These are phyloP conservation scores for Heteromormyrus szaboi DNA, from an alignment of 2,797 vertebrate genomes.

Conservation along the genomic window DNA sequence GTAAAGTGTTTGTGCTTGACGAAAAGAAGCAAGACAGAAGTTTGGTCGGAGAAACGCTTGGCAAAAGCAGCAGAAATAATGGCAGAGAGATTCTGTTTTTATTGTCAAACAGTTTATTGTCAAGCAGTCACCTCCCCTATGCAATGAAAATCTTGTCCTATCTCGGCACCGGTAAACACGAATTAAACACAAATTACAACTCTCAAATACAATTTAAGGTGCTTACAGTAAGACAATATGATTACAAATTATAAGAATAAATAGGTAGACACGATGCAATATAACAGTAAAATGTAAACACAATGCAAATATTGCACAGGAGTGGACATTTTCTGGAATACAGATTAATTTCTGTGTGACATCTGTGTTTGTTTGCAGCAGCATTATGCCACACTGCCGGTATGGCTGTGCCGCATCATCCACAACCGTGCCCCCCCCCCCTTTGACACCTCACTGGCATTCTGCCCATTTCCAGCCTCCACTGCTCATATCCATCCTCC, in stretches of 20 bases:
- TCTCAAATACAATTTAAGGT: neutral
- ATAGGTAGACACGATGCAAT: neutral
- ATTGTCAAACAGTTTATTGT: neutral
- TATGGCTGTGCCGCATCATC: neutral
- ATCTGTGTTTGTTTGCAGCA: neutral
- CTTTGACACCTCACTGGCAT: neutral
- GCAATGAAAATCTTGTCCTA: neutral
- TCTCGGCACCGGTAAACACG: neutral
- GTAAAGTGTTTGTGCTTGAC: neutral
- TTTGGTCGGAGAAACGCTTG: neutral
- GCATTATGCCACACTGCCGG: neutral
- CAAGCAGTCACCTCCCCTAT: neutral
- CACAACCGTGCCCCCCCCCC: neutral
- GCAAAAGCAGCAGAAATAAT: neutral
- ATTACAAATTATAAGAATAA: neutral
- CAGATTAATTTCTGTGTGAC: neutral
- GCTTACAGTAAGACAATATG: neutral
- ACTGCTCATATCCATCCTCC: neutral
- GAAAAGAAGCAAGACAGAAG: neutral
- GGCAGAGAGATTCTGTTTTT: neutral
- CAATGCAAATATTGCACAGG: neutral
- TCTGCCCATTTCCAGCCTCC: neutral
- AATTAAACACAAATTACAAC: neutral
- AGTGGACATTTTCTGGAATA: neutral
- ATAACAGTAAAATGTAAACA: neutral